Conservation (phyloP, 2,888 invertebrate genomes). For the Anthophora plumipes region DNA sequence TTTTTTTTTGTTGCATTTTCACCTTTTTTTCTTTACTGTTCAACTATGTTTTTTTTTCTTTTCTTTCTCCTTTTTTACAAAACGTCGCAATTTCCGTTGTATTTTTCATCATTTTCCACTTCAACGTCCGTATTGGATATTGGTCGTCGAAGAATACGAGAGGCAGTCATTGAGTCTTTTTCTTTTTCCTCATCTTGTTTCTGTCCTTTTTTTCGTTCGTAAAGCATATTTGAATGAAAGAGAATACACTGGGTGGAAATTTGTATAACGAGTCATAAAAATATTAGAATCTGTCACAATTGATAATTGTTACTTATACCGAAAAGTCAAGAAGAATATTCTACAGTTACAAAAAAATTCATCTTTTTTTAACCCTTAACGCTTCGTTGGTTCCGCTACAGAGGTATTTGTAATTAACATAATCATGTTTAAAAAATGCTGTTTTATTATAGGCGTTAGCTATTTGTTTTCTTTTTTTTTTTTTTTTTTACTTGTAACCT, state of each 20-base stretch:
- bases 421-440: no score
- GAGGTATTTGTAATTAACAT: no score
- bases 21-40: background rate
- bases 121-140: conserved; percentile 27
- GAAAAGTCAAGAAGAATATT: no score
- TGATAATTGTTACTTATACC: background rate
- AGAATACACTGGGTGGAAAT: background rate
- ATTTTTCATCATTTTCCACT: background rate
- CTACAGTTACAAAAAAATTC: no score
- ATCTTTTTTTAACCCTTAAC: no score
- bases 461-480: no score
- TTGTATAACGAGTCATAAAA: background rate
- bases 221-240: no score
- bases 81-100: conserved; percentile 22
- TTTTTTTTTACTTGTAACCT: no score
- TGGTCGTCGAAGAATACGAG: conserved; percentile 55
- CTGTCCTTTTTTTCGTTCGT: no score
- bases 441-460: no score
- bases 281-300: background rate
- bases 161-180: conserved; percentile 25
- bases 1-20: background rate
- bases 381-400: no score
- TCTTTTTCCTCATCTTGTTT: background rate
- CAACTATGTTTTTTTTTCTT: conserved; percentile 3
- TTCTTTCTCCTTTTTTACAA: conserved; percentile 26